Conservation (phyloP, 2,113 vertebrate genomes). For the Anarhynchus alexandrinus region DNA sequence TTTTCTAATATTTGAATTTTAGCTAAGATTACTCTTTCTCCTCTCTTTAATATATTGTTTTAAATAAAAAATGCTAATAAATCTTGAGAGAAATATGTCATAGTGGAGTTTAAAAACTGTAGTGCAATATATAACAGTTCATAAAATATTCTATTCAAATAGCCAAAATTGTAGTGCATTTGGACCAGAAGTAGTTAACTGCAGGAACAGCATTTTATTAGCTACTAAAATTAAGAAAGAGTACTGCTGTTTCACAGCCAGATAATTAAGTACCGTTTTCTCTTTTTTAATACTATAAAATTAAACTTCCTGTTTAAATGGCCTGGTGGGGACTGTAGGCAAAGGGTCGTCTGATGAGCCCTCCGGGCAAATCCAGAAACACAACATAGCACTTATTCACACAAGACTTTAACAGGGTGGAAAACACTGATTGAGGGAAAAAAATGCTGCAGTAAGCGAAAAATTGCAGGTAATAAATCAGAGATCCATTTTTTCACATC, state of each 20-base stretch:
- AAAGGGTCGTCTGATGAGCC: constrained; percentile 71
- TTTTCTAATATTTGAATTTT: constrained; percentile 77
- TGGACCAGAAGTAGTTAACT: constrained; percentile 81
- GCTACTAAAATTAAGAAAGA: constrained; percentile 86
- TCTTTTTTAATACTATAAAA: constrained; percentile 86
- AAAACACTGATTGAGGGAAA: constrained; percentile 59
- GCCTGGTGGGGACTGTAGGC: constrained; percentile 74
- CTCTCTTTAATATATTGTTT: constrained; percentile 83
- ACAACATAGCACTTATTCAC: constrained; percentile 81
- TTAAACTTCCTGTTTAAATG: constrained; percentile 86
- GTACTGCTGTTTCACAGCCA: constrained; percentile 82
- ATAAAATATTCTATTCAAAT: constrained; percentile 81
- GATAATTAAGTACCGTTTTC: constrained; percentile 84
- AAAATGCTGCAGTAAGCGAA: constrained; percentile 76
- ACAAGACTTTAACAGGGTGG: constrained; percentile 64
- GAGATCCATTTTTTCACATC: constrained; percentile 78
- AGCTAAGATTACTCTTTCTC: constrained; percentile 75
- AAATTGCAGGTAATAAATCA: constrained; percentile 82
- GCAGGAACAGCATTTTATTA: constrained; percentile 79
- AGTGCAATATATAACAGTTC: constrained; percentile 83
- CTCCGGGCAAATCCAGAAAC: constrained; percentile 69
- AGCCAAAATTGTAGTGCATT: constrained; percentile 64
- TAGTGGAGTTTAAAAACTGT: constrained; percentile 76
- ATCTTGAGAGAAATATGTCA: constrained; percentile 83
- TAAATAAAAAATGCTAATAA: constrained; percentile 84